Percentiles rank a stretch among this genome's conserved stretches.
phyloP scores from a whole-genome alignment of 2,888 invertebrate genomes.

The Morpho achilles region DNA sequence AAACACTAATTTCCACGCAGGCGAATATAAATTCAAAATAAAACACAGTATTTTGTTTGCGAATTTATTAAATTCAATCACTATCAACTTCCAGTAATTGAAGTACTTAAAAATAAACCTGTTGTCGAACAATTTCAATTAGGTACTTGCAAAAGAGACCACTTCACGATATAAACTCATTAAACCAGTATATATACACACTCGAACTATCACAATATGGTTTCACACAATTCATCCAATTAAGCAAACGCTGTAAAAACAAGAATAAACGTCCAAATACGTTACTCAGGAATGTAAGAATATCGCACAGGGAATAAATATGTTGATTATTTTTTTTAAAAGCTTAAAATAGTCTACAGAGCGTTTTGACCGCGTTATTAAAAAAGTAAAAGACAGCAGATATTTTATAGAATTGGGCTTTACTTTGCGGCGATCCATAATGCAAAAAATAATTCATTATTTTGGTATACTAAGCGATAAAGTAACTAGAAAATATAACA shows the following conservation, averaged over 20 bases:
- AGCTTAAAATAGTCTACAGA: neutral
- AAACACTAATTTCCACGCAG: no score
- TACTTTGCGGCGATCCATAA: no score
- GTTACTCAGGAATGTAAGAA: constrained; percentile 22
- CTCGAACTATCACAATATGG: constrained; percentile 50
- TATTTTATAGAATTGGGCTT: no score
- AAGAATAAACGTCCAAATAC: constrained; percentile 7
- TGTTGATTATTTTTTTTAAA: neutral
- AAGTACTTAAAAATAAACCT: constrained; percentile 69
- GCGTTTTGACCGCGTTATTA: neutral
- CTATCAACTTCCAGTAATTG: constrained; percentile 71
- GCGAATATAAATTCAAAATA: constrained; percentile 33
- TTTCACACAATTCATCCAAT: constrained; percentile 11
- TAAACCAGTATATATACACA: constrained; percentile 49
- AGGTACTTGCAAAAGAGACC: constrained; percentile 60
- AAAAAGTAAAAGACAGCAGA: no score
- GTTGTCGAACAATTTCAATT: constrained; percentile 40
- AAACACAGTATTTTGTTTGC: constrained; percentile 47
- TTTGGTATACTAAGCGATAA: no score
- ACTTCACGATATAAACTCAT: constrained; percentile 49
- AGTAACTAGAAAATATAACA: no score
- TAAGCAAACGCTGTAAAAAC: constrained; percentile 12
- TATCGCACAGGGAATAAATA: constrained; percentile 6
- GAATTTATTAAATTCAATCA: constrained; percentile 79
- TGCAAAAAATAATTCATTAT: no score